These are phyloP conservation scores for Drosophila varians DNA, from an alignment of 1,140 invertebrate species.

Conservation along the genomic window DNA sequence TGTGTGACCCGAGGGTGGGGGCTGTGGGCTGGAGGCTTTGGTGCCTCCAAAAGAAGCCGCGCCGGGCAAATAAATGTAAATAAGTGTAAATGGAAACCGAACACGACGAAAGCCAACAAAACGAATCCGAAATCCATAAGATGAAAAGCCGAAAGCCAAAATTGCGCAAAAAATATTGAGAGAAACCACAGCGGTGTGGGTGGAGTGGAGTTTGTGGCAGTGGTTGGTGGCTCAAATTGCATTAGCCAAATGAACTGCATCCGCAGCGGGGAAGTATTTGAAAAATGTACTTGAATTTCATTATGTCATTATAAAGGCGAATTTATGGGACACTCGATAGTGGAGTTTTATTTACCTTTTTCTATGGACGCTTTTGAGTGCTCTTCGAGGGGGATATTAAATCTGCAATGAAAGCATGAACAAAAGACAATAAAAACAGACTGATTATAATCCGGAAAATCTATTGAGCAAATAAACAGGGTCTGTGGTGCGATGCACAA, in stretches of 20 bases:
- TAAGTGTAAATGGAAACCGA: constrained; percentile 68
- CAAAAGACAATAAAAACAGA: constrained; percentile 8
- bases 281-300: constrained; percentile 28
- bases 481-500: constrained; percentile 17
- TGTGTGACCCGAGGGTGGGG: not conserved
- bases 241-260: constrained; percentile 51
- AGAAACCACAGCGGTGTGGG: constrained; percentile 26
- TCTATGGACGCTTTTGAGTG: constrained; percentile 6
- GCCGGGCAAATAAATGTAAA: constrained; percentile 67
- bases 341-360: constrained; percentile 24
- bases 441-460: constrained; percentile 9
- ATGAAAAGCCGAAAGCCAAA: constrained; percentile 54
- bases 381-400: constrained; percentile 1
- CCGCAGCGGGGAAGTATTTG: constrained; percentile 3
- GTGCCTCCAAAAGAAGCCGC: not conserved
- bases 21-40: not conserved
- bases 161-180: constrained; percentile 73
- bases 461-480: constrained; percentile 15
- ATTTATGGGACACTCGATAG: constrained; percentile 14
- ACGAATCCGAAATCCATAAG: constrained; percentile 24
- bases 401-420: constrained; percentile 26
- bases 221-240: constrained; percentile 55
- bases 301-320: constrained; percentile 8
- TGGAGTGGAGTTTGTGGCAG: constrained; percentile 1
- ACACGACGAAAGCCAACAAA: not conserved